Base-by-base conservation (phyloP, 2,113 vertebrate species). In the Cyrtonyx montezumae region DNA sequence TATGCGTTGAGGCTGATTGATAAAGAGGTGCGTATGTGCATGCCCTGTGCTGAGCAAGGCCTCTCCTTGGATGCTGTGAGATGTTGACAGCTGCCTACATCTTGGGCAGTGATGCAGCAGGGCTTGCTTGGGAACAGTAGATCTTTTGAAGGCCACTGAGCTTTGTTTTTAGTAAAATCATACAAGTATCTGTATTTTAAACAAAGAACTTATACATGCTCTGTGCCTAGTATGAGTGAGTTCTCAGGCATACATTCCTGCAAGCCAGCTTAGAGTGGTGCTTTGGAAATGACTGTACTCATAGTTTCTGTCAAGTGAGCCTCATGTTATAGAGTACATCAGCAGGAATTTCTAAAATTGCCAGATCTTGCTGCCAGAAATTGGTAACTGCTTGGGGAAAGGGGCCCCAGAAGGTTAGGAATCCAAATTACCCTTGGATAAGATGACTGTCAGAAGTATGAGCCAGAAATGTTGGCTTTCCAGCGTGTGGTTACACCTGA, bases 1-100 rank as follows among this genome's bases (percentile, higher is more conserved):
- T 98, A 98, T 75, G 96, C 98, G 0, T 80, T 98, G 73, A 96
- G 97, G 83, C 97, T 98, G 59, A 71, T 98, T 1, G 97, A 97
- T 81, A 97, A 95, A 88, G 97, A 98, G 97, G 98, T 98, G 65
- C 77, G 96, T 49, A 40, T 8, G 0, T 0, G 12, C 40, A 15
- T 0, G 9, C n/a, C 17, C 7, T 25, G 43, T 37, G 37, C 42
- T 49, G 63, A 74, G 70, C 19, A 3, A 11, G 14, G 22, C 34
- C 21, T 69, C 32, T 73, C 20, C 1, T 0, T 9, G 34, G n/a
- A 14, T 1, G 1, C 34, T 82, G 20, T 37, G 28, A 51, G 62
- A 36, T 59, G 25, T 5, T 66, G 65, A 14, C 14, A 59, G 45
- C 42, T 70, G 77, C 84, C 65, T 21, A 70, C 49, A n/a, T 16